phyloP scores from a whole-genome alignment of 1,140 invertebrate genomes.

The Melanaphis sacchari region DNA sequence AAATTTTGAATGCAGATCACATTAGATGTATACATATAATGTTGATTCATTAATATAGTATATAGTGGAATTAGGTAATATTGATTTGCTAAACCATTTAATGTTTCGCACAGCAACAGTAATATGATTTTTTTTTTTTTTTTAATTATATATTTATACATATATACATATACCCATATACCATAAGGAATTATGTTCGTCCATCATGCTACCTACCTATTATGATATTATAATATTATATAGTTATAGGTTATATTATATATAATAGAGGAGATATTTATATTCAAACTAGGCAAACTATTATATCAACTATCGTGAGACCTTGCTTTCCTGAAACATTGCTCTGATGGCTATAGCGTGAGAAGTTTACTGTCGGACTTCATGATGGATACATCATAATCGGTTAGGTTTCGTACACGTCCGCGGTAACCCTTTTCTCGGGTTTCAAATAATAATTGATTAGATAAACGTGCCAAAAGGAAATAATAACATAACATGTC shows the following conservation, averaged over 20 bases:
- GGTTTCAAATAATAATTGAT: constrained; percentile 16
- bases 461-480: neutral
- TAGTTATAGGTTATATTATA: no score
- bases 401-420: neutral
- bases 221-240: no score
- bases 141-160: no score
- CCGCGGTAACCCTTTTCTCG: neutral
- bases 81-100: neutral
- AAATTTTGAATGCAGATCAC: neutral
- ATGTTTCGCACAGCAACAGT: neutral
- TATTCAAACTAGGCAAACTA: neutral
- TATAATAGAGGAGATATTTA: neutral
- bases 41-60: neutral
- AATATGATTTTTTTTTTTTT: no score
- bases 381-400: constrained; percentile 28
- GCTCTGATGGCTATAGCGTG: neutral
- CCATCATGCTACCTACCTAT: no score
- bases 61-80: neutral
- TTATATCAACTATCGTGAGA: neutral
- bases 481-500: neutral
- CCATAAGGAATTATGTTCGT: no score
- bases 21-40: neutral
- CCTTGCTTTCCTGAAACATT: neutral
- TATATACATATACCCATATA: no score
- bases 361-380: neutral